These are phyloP conservation scores for Bergia sp. DNA, from an alignment of 92 coral and sea anemone genomes.

Conservation along the genomic window DNA sequence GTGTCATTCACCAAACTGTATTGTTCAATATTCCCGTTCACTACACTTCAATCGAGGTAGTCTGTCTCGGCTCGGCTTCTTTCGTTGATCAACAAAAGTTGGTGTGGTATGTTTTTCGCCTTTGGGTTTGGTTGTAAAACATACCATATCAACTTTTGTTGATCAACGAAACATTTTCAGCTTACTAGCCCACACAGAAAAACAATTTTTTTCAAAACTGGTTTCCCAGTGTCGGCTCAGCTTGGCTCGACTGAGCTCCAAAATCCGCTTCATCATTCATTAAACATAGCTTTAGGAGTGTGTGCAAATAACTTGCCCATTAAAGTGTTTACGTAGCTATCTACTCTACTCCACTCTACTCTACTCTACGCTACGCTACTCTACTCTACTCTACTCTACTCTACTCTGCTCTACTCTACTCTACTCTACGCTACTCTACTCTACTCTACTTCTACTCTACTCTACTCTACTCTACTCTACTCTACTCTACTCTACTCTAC, in stretches of 20 bases:
- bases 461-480: slow-evolving; percentile 18
- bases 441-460: not conserved
- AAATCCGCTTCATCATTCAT: not conserved
- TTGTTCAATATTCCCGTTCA: not conserved
- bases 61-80: not conserved
- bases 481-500: slow-evolving; percentile 24
- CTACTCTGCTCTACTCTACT: not conserved
- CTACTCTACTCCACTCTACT: not conserved
- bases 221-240: not conserved
- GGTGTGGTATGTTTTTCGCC: too few relatives aligned
- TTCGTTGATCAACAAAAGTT: too few relatives aligned
- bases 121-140: too few relatives aligned
- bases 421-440: not conserved
- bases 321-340: not conserved
- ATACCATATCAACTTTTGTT: too few relatives aligned
- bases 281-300: too few relatives aligned
- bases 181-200: too few relatives aligned
- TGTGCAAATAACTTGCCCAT: not conserved
- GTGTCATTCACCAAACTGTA: not conserved
- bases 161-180: too few relatives aligned
- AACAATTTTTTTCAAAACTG: too few relatives aligned
- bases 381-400: not conserved
- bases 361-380: not conserved
- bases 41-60: not conserved
- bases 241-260: not conserved